A percentile compares a stretch with the other conserved stretches of the same genome.
Conservation (phyloP, 2,888 invertebrate genomes). For the Drepana falcataria region DNA sequence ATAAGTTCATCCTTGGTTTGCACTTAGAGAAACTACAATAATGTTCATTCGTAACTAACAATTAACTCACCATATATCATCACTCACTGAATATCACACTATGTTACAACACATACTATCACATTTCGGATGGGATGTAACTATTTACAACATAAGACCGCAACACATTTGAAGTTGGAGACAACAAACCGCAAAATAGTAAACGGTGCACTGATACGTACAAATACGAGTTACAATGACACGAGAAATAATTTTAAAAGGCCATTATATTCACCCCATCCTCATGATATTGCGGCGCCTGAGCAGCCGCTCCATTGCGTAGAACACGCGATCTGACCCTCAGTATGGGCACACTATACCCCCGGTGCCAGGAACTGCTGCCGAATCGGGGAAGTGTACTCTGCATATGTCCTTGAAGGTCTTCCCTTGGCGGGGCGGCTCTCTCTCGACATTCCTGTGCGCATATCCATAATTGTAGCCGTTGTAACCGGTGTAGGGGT, state of each 20-base stretch:
- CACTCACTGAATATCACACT: constrained; percentile 33
- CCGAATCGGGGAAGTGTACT: constrained; percentile 80
- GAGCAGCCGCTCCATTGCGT: constrained; percentile 72
- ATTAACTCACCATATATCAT: constrained; percentile 58
- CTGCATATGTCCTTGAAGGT: constrained; percentile 85
- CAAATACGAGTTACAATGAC: too few species aligned
- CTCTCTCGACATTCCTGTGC: constrained; percentile 32
- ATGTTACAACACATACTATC: constrained; percentile 21
- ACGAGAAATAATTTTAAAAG: not conserved
- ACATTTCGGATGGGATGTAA: constrained; percentile 8
- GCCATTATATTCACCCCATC: constrained; percentile 56
- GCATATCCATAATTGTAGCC: constrained; percentile 24
- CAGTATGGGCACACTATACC: constrained; percentile 82
- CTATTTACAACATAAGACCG: not conserved
- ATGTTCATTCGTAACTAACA: constrained; percentile 36
- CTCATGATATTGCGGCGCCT: constrained; percentile 73
- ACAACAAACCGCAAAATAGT: too few species aligned
- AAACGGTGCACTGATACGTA: too few species aligned
- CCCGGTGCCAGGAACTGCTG: constrained; percentile 69
- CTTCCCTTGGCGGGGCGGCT: constrained; percentile 57
- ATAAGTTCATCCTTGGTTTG: constrained; percentile 46
- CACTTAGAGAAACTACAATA: constrained; percentile 48
- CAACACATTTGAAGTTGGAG: not conserved
- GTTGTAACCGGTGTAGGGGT: constrained; percentile 36
- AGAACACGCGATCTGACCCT: constrained; percentile 77